Conservation (phyloP, 2,113 vertebrate species). For the Prunella himalayana region DNA sequence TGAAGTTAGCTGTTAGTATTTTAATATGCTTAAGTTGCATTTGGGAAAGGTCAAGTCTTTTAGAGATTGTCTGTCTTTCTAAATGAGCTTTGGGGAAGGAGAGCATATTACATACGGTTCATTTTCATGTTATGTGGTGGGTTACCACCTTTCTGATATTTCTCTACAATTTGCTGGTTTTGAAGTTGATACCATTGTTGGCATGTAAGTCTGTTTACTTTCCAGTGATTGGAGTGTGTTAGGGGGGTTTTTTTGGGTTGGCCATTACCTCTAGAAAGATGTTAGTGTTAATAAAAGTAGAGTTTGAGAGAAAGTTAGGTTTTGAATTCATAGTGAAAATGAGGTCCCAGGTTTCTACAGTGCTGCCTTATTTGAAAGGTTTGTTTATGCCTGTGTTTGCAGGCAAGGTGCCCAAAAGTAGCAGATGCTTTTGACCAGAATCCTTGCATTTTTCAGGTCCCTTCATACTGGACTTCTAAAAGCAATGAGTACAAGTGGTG, state of each 20-base stretch:
- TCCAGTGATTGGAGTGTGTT: not conserved
- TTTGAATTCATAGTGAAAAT: not conserved
- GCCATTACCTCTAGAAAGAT: not conserved
- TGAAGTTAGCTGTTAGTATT: not conserved
- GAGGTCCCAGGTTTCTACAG: not conserved
- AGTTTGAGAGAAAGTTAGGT: not conserved
- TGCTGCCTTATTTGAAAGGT: not conserved
- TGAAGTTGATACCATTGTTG: fast-evolving
- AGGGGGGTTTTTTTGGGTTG: not conserved
- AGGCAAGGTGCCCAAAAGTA: not conserved
- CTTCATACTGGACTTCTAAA: not conserved
- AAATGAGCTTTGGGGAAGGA: not conserved
- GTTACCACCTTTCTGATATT: not conserved
- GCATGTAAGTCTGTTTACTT: not conserved
- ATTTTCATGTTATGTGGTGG: not conserved
- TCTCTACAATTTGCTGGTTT: not conserved
- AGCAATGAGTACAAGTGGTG: not conserved
- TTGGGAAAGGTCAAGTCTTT: not conserved
- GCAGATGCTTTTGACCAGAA: not conserved
- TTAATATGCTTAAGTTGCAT: not conserved
- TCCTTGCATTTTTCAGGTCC: not conserved
- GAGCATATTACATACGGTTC: fast-evolving
- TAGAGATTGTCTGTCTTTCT: not conserved
- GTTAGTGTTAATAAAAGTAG: not conserved
- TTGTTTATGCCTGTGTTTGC: not conserved